Evolutionary conservation across 2,888 invertebrate species (phyloP).

Genomic region (Heteromyza rotundicornis): DNA sequence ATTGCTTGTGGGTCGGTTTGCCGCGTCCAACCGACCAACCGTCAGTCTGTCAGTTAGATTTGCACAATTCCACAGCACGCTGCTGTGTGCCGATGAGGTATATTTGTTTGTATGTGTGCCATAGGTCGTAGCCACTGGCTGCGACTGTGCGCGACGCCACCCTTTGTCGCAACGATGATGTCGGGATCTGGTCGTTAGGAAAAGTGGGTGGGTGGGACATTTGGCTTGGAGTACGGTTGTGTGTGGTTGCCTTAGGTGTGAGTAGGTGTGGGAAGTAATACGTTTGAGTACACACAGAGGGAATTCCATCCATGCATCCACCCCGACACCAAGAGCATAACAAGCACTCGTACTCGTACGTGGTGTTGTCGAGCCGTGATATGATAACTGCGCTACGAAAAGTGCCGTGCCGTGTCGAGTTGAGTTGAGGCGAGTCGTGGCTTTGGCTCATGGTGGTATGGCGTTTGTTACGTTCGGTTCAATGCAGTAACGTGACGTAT

Average conservation of each 20-base stretch:
- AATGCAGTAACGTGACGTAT: slow-evolving; percentile 15
- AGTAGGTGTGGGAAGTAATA: slow-evolving; percentile 17
- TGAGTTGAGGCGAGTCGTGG: background rate
- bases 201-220: background rate
- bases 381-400: slow-evolving; percentile 17
- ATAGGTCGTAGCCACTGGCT: slow-evolving; percentile 23
- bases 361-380: slow-evolving; percentile 1
- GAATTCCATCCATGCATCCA: slow-evolving; percentile 25
- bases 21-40: slow-evolving; percentile 17
- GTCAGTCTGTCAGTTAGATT: slow-evolving; percentile 20
- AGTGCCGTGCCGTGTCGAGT: slow-evolving; percentile 8
- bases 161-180: background rate
- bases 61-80: slow-evolving; percentile 18
- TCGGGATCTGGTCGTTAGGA: background rate
- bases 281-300: slow-evolving; percentile 19
- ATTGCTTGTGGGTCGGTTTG: slow-evolving; percentile 27
- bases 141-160: background rate
- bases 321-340: slow-evolving; percentile 17
- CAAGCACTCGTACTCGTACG: background rate
- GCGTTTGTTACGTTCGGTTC: slow-evolving; percentile 9
- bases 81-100: too few relatives aligned
- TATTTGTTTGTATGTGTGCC: too few relatives aligned
- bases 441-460: slow-evolving; percentile 1
- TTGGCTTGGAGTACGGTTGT: background rate
- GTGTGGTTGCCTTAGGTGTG: slow-evolving; percentile 16